Base-by-base conservation (phyloP, 2,888 invertebrate genomes). In the Drosophila mettleri region DNA sequence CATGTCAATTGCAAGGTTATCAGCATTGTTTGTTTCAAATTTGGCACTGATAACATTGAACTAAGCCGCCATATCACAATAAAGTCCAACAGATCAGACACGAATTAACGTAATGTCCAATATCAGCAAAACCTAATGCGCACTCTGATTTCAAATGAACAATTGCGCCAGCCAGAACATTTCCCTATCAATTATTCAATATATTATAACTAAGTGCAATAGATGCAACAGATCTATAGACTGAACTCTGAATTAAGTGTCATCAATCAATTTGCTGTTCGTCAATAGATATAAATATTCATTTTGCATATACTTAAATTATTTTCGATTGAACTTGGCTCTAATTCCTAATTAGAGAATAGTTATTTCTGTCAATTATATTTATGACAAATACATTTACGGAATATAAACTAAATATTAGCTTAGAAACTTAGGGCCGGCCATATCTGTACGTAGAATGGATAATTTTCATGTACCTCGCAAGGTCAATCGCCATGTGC, bases 401-500 rank as follows among this genome's bases (percentile, higher is more conserved):
- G 24, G 41, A 22, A 43, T n/a, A 43, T 43, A 43, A 43, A 43
- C 43, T 12, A 12, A 38, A 2, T 14, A 22, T 39, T 46, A 31
- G 16, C 7, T 2, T 14, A 43, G n/a, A 24, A 16, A 36, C 36
- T 8, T 16, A 16, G 8, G 16, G 16, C 36, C 16, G 16, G 16
- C 36, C 31, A 20, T 31, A 14, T 8, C 16, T 22, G 10, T 3
- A 4, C 16, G 9, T 5, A 36, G 43, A 66, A 89, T 89, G 89
- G 88, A 89, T 63, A 62, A 63, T 27, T 89, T 80, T 49, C 66
- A 60, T 22, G 79, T 89, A 2, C 88, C 88, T 0, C 81, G 80
- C 49, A 89, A 87, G 64, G 75, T 89, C 2, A 89, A 89, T 71
- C 83, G 89, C 6, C 89, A 89, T 68, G 89, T 89, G 8, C 43